Conservation (phyloP, 2,797 vertebrate species). For the Perdix hodgsoniae region DNA sequence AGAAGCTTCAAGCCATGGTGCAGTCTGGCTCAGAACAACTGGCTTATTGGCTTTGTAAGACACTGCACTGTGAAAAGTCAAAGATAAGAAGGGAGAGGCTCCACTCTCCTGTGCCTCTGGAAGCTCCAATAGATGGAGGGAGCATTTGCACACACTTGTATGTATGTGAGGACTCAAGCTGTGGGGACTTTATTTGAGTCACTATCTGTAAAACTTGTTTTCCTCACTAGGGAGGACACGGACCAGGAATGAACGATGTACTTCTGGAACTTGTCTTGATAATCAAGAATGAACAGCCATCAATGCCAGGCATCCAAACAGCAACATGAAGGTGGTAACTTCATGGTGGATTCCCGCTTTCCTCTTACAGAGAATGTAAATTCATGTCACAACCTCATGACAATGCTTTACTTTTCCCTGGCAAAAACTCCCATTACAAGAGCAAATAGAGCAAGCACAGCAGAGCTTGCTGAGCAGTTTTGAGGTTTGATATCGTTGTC, state of each 20-base stretch:
- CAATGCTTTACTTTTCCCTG: not conserved
- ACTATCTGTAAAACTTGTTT: not conserved
- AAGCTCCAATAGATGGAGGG: not conserved
- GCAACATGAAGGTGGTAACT: not conserved
- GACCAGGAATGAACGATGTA: not conserved
- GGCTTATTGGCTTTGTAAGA: not conserved
- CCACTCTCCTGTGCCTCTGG: not conserved
- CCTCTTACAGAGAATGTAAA: not conserved
- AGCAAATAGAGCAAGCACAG: not conserved
- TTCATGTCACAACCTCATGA: not conserved
- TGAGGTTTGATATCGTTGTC: not conserved
- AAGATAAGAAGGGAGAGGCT: not conserved
- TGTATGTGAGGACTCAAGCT: not conserved
- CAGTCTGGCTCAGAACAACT: not conserved
- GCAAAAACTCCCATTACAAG: not conserved
- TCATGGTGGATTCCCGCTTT: not conserved
- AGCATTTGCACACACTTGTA: not conserved
- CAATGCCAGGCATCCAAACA: not conserved
- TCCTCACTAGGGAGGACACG: not conserved
- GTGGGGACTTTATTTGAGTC: not conserved
- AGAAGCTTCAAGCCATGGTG: not conserved
- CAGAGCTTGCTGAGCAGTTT: not conserved
- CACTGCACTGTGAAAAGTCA: not conserved
- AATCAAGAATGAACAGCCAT: not conserved
- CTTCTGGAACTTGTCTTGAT: not conserved